phyloP scores from a whole-genome alignment of 2,888 invertebrate genomes.

The Nomada goodeniana region DNA sequence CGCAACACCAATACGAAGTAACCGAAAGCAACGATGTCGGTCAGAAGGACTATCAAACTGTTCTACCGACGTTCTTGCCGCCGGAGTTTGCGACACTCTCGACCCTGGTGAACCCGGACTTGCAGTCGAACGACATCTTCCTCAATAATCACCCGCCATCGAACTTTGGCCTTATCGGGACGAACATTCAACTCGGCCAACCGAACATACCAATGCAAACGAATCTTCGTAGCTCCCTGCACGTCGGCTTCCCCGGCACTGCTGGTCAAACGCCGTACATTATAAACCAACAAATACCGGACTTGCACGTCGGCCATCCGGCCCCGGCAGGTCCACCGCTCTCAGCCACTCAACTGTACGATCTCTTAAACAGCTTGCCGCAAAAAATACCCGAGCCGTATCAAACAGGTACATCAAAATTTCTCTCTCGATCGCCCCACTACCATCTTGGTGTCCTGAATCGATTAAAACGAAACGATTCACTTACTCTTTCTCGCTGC shows the following conservation, averaged over 20 bases:
- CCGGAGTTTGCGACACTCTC: conserved; percentile 75
- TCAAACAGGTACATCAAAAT: conserved; percentile 54
- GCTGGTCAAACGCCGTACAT: conserved; percentile 70
- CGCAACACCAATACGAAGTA: conserved; percentile 78
- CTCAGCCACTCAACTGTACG: conserved; percentile 79
- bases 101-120: conserved; percentile 69
- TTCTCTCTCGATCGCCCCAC: neutral
- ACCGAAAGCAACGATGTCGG: conserved; percentile 76
- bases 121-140: conserved; percentile 76
- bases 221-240: conserved; percentile 80
- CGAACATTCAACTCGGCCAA: conserved; percentile 73
- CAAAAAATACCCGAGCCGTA: conserved; percentile 77
- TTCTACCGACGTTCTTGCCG: conserved; percentile 70
- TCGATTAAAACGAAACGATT: neutral
- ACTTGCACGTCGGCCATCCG: conserved; percentile 78
- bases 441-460: neutral
- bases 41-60: conserved; percentile 71
- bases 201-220: conserved; percentile 77
- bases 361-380: conserved; percentile 78
- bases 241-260: conserved; percentile 76
- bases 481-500: neutral
- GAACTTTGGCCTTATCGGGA: conserved; percentile 65
- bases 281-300: conserved; percentile 73
- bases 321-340: conserved; percentile 75
- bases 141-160: conserved; percentile 69